A percentile compares a stretch with the other conserved stretches of the same genome.
Conservation (phyloP, 2,797 vertebrate genomes). For the Toxotes lorentzi region DNA sequence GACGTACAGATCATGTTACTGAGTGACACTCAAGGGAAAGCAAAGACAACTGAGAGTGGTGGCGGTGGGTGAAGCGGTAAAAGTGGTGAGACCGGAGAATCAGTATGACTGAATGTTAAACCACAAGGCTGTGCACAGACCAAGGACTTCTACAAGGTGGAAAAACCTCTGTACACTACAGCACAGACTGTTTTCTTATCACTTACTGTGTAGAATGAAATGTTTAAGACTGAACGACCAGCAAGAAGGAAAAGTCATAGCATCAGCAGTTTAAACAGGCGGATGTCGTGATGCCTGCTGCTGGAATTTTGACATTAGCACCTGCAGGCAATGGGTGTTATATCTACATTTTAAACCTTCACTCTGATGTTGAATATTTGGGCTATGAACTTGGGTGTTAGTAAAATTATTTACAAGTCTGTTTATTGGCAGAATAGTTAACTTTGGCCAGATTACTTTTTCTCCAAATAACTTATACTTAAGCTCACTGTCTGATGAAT, state of each 20-base stretch:
- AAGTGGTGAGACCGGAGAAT: conserved; percentile 20
- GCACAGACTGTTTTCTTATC: background rate
- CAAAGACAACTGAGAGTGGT: background rate
- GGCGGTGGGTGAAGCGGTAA: background rate
- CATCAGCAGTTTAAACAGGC: background rate
- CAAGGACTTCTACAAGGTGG: background rate
- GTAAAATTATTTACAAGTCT: background rate
- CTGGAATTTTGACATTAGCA: background rate
- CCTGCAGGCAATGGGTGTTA: background rate
- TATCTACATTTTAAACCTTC: background rate
- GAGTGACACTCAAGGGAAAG: conserved; percentile 20
- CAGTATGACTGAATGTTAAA: conserved; percentile 9
- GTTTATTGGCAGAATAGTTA: background rate
- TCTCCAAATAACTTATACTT: background rate
- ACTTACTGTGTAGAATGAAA: background rate
- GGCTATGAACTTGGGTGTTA: background rate
- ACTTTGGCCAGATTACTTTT: background rate
- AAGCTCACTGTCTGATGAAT: background rate
- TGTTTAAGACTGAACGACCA: background rate
- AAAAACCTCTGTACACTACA: background rate
- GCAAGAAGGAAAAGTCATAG: background rate
- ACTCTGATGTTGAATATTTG: background rate
- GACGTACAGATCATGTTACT: conserved; percentile 42
- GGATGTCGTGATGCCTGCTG: rapidly evolving
- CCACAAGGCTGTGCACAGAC: background rate